Conservation (phyloP, 2,113 vertebrate species). For the Vimba vimba region DNA sequence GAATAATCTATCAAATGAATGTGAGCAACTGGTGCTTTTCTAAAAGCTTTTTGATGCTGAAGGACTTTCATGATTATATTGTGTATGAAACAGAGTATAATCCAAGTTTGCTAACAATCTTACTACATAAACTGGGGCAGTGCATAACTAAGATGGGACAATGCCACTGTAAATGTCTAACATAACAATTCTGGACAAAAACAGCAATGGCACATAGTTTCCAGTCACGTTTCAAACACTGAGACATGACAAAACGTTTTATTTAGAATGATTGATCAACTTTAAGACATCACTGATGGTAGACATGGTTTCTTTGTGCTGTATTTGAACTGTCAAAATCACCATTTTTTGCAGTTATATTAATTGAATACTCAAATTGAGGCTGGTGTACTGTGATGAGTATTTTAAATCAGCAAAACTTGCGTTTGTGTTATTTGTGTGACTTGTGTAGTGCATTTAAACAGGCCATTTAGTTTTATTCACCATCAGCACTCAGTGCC, state of each 20-base stretch:
- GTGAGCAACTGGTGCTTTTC: slow-evolving; percentile 31
- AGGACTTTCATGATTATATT: slow-evolving; percentile 7
- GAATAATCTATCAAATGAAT: slow-evolving; percentile 34
- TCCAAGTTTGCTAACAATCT: not conserved
- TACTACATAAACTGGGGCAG: not conserved
- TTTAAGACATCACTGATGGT: slow-evolving; percentile 10
- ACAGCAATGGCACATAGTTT: not conserved
- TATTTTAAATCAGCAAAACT: slow-evolving; percentile 32
- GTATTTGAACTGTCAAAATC: slow-evolving; percentile 15
- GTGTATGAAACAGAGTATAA: slow-evolving; percentile 14
- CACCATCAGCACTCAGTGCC: slow-evolving; percentile 11
- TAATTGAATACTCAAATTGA: slow-evolving; percentile 26
- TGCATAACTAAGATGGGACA: not conserved
- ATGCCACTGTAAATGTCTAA: not conserved
- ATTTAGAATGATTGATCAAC: slow-evolving; percentile 5
- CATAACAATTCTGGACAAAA: not conserved
- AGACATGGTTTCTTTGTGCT: slow-evolving; percentile 8
- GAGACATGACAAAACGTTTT: slow-evolving; percentile 1
- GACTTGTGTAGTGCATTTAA: slow-evolving; percentile 40
- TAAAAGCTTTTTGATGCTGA: slow-evolving; percentile 27
- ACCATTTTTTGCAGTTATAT: not conserved
- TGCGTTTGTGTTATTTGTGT: slow-evolving; percentile 35
- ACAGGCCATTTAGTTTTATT: slow-evolving; percentile 12
- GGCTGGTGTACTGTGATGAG: slow-evolving; percentile 41
- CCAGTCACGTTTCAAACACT: not conserved